These are phyloP conservation scores for Chrysina gloriosa DNA, from an alignment of 2,888 invertebrate species.

Conservation along the genomic window DNA sequence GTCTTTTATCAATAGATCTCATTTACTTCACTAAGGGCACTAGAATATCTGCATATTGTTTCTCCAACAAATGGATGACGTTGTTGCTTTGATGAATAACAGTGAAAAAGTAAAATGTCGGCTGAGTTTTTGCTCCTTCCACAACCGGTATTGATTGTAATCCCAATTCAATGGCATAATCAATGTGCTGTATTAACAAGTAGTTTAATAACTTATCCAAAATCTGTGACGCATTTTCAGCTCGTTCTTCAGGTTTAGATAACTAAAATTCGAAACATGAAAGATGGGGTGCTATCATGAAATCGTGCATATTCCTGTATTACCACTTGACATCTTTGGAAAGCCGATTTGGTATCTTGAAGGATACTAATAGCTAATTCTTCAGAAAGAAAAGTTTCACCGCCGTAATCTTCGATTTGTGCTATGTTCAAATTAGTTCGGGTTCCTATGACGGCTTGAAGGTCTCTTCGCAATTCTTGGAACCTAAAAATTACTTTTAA, in stretches of 20 bases:
- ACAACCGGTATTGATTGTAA: slow-evolving; percentile 89
- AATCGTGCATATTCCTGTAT: slow-evolving; percentile 46
- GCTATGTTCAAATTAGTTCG: slow-evolving; percentile 93
- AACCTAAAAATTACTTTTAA: slow-evolving; percentile 68
- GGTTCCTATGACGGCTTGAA: slow-evolving; percentile 93
- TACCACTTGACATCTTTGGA: slow-evolving; percentile 87
- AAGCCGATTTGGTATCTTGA: slow-evolving; percentile 90
- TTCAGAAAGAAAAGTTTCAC: slow-evolving; percentile 96
- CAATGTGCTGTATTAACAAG: slow-evolving; percentile 91
- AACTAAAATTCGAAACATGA: slow-evolving; percentile 69
- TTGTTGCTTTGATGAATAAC: slow-evolving; percentile 93
- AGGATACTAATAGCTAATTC: slow-evolving; percentile 92
- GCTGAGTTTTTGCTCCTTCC: slow-evolving; percentile 83
- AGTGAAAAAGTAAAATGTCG: slow-evolving; percentile 93
- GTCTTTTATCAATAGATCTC: too few relatives aligned
- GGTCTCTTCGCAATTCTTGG: slow-evolving; percentile 91
- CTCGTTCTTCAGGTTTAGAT: slow-evolving; percentile 81
- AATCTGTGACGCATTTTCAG: slow-evolving; percentile 82
- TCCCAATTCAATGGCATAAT: slow-evolving; percentile 95
- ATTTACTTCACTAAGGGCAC: slow-evolving; percentile 87
- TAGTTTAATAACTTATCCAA: slow-evolving; percentile 87
- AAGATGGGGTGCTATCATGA: too few relatives aligned
- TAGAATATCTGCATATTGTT: slow-evolving; percentile 90
- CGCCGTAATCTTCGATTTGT: slow-evolving; percentile 95
- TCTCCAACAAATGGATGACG: slow-evolving; percentile 92